Percentiles rank a stretch among this genome's conserved stretches.
phyloP scores from a whole-genome alignment of 1,140 invertebrate genomes.

The Drosophila pruinosa region DNA sequence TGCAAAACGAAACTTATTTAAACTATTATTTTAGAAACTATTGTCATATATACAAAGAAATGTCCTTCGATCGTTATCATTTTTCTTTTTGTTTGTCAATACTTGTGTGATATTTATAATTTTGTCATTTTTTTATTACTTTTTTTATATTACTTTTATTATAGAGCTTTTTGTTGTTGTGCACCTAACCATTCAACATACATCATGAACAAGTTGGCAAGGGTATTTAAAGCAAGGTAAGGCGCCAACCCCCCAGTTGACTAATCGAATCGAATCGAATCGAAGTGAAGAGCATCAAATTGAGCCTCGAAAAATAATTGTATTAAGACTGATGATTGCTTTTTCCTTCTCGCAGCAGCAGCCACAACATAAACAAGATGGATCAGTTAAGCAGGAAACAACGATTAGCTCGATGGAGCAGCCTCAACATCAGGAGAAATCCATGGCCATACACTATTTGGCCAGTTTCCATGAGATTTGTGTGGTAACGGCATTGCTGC shows the following conservation, averaged over 20 bases:
- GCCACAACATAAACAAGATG: slow-evolving; percentile 15
- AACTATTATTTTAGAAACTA: too few species aligned
- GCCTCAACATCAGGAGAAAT: slow-evolving; percentile 1
- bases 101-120: neutral
- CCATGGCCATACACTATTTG: slow-evolving; percentile 72
- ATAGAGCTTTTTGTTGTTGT: slow-evolving; percentile 52
- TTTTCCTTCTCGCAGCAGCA: neutral
- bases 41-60: too few species aligned
- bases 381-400: slow-evolving; percentile 25
- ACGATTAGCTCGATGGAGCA: slow-evolving; percentile 47
- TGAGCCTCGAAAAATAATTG: neutral
- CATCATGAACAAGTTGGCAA: slow-evolving; percentile 20
- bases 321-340: neutral
- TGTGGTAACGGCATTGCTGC: slow-evolving; percentile 90
- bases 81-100: neutral
- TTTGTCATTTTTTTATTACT: slow-evolving; percentile 4
- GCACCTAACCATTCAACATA: slow-evolving; percentile 29
- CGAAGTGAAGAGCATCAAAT: neutral
- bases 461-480: slow-evolving; percentile 87
- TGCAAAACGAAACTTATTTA: too few species aligned
- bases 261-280: neutral
- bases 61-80: neutral
- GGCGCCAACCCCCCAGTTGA: slow-evolving; percentile 5
- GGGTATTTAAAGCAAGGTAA: slow-evolving; percentile 36
- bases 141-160: slow-evolving; percentile 28